Evolutionary conservation across 2,113 vertebrate species (phyloP).

Genomic region (Hydrochoerus hydrochaeris): DNA sequence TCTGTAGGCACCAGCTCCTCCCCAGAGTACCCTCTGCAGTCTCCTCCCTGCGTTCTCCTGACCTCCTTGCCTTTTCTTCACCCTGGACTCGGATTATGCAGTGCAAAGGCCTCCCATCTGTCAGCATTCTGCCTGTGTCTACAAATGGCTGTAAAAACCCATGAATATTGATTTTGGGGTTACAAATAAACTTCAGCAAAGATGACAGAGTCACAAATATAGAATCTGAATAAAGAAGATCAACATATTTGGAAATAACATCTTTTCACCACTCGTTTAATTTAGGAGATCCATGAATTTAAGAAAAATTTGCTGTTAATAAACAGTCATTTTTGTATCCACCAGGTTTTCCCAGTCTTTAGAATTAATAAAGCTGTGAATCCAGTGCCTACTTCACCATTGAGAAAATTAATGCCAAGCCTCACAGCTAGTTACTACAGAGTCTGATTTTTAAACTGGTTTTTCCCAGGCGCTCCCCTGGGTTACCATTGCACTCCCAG

Average conservation of each 20-base stretch:
- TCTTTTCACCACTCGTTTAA: background rate
- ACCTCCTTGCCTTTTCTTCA: background rate
- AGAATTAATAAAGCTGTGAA: background rate
- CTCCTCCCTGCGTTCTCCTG: background rate
- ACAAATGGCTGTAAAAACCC: background rate
- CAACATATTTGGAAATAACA: background rate
- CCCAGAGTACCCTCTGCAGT: too few species aligned
- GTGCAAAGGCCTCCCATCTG: background rate
- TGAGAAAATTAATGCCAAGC: background rate
- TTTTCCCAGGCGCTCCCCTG: background rate
- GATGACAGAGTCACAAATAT: background rate
- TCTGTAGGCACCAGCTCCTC: background rate
- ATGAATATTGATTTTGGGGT: background rate
- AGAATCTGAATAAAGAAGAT: background rate
- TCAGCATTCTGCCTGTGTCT: background rate
- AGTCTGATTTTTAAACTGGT: background rate
- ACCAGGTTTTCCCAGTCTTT: background rate
- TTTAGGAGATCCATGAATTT: background rate
- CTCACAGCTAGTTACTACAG: background rate
- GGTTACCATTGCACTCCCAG: background rate
- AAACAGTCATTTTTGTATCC: background rate
- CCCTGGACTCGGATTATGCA: background rate
- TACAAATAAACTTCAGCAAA: background rate
- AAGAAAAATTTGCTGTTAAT: background rate
- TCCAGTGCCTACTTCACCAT: background rate